Evolutionary conservation across 1,140 invertebrate genomes (phyloP).

Genomic region (Formica exsecta): DNA sequence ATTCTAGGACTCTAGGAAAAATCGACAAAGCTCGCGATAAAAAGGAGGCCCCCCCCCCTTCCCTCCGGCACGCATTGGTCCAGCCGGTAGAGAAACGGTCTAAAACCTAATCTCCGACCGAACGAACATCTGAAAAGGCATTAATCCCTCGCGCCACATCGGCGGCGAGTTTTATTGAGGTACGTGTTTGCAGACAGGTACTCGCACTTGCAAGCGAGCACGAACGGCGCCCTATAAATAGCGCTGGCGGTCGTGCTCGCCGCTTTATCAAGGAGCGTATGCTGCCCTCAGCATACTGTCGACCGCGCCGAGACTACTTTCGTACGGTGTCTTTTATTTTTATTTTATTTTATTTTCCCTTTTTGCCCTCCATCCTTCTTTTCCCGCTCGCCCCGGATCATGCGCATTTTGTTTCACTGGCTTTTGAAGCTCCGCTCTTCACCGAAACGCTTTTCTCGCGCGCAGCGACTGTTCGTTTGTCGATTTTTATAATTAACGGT

Average conservation of each 20-base stretch:
- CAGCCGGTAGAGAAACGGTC: not conserved
- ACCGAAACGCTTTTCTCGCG: not conserved
- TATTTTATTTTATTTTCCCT: not conserved
- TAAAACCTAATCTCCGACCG: slow-evolving; percentile 63
- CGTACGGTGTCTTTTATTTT: not conserved
- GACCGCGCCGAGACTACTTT: slow-evolving; percentile 55
- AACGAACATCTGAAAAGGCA: slow-evolving; percentile 62
- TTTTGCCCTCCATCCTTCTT: not conserved
- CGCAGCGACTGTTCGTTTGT: not conserved
- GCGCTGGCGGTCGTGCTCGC: slow-evolving; percentile 33
- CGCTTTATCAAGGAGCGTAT: slow-evolving; percentile 35
- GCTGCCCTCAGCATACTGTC: slow-evolving; percentile 8
- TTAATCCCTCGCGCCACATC: slow-evolving; percentile 68
- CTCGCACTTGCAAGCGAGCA: slow-evolving; percentile 64
- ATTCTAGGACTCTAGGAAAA: slow-evolving; percentile 12
- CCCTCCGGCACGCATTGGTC: too few species aligned
- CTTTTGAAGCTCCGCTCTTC: not conserved
- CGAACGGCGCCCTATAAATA: slow-evolving; percentile 61
- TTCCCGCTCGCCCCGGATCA: not conserved
- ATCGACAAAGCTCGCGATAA: not conserved
- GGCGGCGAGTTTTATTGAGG: slow-evolving; percentile 56
- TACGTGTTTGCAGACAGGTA: slow-evolving; percentile 73
- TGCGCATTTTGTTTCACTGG: not conserved
- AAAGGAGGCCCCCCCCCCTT: not conserved
- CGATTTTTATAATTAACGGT: not conserved